Base-by-base conservation (phyloP, 2,113 vertebrate genomes). In the Chloropsis cyanopogon region DNA sequence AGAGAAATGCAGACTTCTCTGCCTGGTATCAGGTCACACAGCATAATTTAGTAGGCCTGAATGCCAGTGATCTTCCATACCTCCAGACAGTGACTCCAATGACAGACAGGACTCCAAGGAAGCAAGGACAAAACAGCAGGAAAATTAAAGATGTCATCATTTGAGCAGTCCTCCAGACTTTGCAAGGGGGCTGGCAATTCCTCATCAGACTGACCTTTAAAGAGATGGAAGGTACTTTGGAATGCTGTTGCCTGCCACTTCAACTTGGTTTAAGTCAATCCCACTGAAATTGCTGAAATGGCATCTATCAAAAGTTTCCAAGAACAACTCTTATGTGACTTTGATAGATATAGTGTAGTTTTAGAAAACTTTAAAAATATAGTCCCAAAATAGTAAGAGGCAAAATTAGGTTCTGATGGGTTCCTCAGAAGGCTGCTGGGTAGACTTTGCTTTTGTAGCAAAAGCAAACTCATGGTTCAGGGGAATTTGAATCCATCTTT, bases 101-200 rank as follows among this genome's bases (percentile, higher is more conserved):
- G 4, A 98, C 97, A 66, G 97, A 98, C 60, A 99, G 91, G 6
- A 98, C 98, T 22, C 99, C 99, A 2, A 97, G 63, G 52, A 99
- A 99, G 82, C 98, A 99, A 2, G 99, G 99, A 91, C 99, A 99
- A 86, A 99, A 99, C 23, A 99, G 98, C 29, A 99, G 96, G 37
- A 98, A 94, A 31, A 99, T 98, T 96, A 99, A 99, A 88, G 98
- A 94, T 2, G 99, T 99, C 86, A 98, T 98, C 99, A 99, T 99
- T 72, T 99, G 99, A 24, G 99, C 98, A 18, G 99, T 99, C 23
- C 98, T 97, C 97, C 99, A 99, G 17, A 97, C 98, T 57, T 98
- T 98, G 90, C 97, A 94, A 1, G 99, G 99, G 21, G 99, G 99
- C 77, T 99, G 99, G 92, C 99, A 99, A 93, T 99, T 99, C 98